Evolutionary conservation across 2,888 invertebrate species (phyloP).

Genomic region (Caenorhabditis sp.): DNA sequence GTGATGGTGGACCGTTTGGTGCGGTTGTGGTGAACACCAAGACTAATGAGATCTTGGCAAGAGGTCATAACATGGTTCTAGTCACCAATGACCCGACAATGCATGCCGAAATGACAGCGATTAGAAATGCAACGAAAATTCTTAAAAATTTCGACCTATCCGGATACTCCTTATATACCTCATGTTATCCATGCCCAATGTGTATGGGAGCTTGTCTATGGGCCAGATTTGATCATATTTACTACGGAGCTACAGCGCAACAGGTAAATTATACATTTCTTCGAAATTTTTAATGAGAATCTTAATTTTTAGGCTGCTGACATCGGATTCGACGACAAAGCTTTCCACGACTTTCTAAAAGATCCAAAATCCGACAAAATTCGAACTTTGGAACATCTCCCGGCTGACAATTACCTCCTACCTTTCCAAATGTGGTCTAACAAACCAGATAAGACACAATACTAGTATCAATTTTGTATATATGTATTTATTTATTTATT

Average conservation of each 20-base stretch:
- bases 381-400: slow-evolving; percentile 52
- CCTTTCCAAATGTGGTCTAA: slow-evolving; percentile 63
- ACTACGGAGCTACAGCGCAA: slow-evolving; percentile 65
- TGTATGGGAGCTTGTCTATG: slow-evolving; percentile 66
- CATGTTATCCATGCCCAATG: slow-evolving; percentile 68
- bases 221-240: slow-evolving; percentile 61
- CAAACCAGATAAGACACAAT: slow-evolving; percentile 53
- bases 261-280: slow-evolving; percentile 50
- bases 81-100: slow-evolving; percentile 65
- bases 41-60: slow-evolving; percentile 60
- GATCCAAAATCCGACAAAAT: slow-evolving; percentile 55
- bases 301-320: slow-evolving; percentile 60
- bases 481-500: background rate
- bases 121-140: slow-evolving; percentile 60
- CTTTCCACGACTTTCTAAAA: slow-evolving; percentile 65
- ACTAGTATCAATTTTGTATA: slow-evolving; percentile 19
- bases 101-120: slow-evolving; percentile 69
- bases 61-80: slow-evolving; percentile 66
- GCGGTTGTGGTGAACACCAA: slow-evolving; percentile 60
- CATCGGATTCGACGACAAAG: slow-evolving; percentile 64
- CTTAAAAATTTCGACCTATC: slow-evolving; percentile 16
- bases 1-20: slow-evolving; percentile 69
- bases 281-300: no score
- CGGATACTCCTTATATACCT: slow-evolving; percentile 65
- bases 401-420: slow-evolving; percentile 43